Base-by-base conservation (phyloP, 2,888 invertebrate species). In the Ormyrus labotus region DNA sequence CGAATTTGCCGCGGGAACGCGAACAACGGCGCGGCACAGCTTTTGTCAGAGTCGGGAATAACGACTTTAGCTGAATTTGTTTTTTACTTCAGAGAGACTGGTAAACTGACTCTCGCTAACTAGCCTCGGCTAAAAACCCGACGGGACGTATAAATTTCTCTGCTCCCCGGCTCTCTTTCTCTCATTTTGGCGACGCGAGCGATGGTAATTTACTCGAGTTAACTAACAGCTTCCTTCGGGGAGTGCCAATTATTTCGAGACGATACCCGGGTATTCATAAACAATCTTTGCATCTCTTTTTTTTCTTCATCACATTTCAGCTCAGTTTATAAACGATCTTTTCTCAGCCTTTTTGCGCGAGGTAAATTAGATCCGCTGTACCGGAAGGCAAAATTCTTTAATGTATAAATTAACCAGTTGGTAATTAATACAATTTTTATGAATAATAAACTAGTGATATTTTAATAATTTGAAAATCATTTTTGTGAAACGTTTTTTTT, bases 161-260 rank as follows among this genome's bases (percentile, higher is more conserved):
- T 34, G 34, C 48, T 55, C 67, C 11, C 53, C 6, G 47, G 51
- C 19, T 70, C 64, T 51, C 57, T 57, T 50, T n/a, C 67, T 50
- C 50, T 63, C 61, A 34, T 50, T 13, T 64, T 45, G 61, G 8
- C 48, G 57, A 6, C 34, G 45, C 9, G 55, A 45, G 8, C 50
- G 57, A 64, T 55, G 73, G 61, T 64, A 73, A 73, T 73, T 73
- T 64, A 55, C 64, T 73, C 48, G 73, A 55, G 64, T 61, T 64
- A 64, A 73, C 73, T 64, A 64, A 57, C 64, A 9, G 73, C 64
- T 6, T 6, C 53, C 45, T 9, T 8, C 34, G 10, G 0, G 64
- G 19, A 73, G 55, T 64, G 73, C 73, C 73, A 73, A 73, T 73
- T 73, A 73, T 73, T 64, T n/a, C 73, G 9, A 73, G 55, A 57